Conservation (phyloP, 2,797 vertebrate species). For the Parambassis ranga region DNA sequence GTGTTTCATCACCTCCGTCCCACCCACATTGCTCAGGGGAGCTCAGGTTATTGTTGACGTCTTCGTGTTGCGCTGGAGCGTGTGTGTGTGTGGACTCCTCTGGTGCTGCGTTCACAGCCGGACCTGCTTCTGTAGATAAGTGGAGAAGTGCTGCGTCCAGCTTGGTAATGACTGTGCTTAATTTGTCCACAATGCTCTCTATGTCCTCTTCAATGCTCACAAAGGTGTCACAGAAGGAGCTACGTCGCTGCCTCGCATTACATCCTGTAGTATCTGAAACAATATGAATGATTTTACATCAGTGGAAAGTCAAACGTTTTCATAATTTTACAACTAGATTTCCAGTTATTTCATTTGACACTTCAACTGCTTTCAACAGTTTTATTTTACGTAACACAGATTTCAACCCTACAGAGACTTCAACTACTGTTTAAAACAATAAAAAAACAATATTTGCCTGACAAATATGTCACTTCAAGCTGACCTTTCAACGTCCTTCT, state of each 20-base stretch:
- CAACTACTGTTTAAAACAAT: no score
- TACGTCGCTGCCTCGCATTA: not conserved
- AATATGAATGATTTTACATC: not conserved
- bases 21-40: not conserved
- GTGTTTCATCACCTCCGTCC: not conserved
- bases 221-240: slow-evolving; percentile 18
- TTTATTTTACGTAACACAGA: no score
- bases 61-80: not conserved
- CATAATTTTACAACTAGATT: no score
- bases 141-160: slow-evolving; percentile 44
- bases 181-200: slow-evolving; percentile 35
- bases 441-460: no score
- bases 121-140: not conserved
- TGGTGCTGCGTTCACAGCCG: not conserved
- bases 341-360: no score
- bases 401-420: no score
- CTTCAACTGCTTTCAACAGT: no score
- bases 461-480: no score
- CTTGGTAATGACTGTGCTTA: slow-evolving; percentile 37
- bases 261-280: slow-evolving; percentile 34
- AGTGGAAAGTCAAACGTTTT: no score
- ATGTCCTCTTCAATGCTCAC: slow-evolving; percentile 54
- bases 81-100: not conserved
- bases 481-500: no score
- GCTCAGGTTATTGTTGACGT: not conserved